These are phyloP conservation scores for Coracopsis vasa DNA, from an alignment of 2,113 vertebrate species.

Conservation along the genomic window DNA sequence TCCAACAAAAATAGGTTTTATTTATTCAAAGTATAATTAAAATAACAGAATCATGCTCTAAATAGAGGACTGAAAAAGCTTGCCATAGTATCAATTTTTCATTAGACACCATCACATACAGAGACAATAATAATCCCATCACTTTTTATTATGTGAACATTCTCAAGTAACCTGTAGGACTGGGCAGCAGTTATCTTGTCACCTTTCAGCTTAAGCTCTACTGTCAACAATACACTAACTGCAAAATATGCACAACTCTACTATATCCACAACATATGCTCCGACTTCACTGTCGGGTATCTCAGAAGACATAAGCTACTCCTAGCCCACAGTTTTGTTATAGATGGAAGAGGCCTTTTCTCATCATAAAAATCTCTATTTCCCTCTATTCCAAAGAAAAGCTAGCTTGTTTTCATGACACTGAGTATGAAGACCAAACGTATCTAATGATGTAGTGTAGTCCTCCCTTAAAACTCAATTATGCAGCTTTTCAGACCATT, in stretches of 20 bases:
- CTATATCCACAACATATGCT: neutral
- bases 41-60: neutral
- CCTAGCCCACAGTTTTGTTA: no score
- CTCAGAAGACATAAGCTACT: neutral
- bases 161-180: neutral
- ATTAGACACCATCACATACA: neutral
- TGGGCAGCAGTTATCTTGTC: neutral
- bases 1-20: neutral
- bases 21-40: neutral
- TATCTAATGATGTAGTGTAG: neutral
- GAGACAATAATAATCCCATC: neutral
- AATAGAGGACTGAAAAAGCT: neutral
- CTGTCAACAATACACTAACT: neutral
- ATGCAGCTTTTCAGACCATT: neutral
- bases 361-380: neutral
- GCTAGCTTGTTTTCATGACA: neutral
- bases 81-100: neutral
- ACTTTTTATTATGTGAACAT: neutral
- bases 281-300: neutral
- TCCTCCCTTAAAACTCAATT: neutral
- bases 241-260: neutral
- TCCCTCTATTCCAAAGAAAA: neutral
- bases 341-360: no score
- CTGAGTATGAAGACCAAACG: neutral
- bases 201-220: neutral